Conservation (phyloP, 2,888 invertebrate species). For the Mayetiola destructor region DNA sequence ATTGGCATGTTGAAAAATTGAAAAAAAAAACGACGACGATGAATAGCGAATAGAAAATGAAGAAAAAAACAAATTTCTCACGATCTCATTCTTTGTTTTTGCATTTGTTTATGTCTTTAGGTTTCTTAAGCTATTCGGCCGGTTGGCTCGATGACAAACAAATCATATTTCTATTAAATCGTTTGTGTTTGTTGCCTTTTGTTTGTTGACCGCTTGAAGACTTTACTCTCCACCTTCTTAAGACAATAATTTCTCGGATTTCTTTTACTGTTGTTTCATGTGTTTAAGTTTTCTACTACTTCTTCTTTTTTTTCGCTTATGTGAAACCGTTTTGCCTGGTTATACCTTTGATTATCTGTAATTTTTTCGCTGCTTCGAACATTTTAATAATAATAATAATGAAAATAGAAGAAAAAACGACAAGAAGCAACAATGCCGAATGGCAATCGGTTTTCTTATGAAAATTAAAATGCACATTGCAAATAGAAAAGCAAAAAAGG, state of each 20-base stretch:
- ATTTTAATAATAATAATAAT: conserved; percentile 7
- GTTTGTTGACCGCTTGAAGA: background rate
- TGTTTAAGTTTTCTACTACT: conserved; percentile 1
- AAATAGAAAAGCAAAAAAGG: conserved; percentile 1
- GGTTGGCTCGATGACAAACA: no score
- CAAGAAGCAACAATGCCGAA: no score
- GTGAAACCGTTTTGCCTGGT: background rate
- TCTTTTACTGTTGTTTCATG: background rate
- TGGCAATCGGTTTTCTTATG: conserved; percentile 6
- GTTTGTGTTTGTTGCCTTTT: background rate
- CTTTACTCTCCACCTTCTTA: conserved; percentile 9
- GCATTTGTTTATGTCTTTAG: no score
- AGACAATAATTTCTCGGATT: no score
- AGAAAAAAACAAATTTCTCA: no score
- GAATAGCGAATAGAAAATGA: no score
- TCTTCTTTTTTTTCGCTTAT: background rate
- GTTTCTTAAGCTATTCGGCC: no score
- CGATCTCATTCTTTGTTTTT: conserved; percentile 9
- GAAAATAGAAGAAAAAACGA: no score
- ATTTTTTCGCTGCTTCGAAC: conserved; percentile 5
- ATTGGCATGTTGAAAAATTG: conserved; percentile 9
- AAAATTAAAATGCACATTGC: background rate
- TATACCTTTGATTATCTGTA: conserved; percentile 7
- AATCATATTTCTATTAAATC: no score
- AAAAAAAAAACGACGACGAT: no score